phyloP scores from a whole-genome alignment of 2,888 invertebrate species.

The Nemotelus pantherinus region DNA sequence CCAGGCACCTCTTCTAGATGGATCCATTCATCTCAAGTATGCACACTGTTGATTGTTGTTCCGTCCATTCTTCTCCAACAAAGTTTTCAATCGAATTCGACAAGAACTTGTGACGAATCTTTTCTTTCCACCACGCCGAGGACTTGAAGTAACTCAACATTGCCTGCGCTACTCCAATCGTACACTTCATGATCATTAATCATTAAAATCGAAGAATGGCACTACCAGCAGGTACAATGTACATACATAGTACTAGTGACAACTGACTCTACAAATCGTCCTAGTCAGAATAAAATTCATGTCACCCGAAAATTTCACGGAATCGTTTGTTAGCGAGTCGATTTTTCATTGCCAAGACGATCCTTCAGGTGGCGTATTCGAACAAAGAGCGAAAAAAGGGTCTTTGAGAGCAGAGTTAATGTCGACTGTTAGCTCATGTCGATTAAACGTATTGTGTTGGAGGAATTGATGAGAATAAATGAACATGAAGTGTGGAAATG shows the following conservation, averaged over 20 bases:
- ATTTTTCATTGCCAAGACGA: conserved; percentile 34
- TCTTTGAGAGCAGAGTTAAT: too few relatives aligned
- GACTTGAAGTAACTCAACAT: conserved; percentile 21
- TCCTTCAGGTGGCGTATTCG: conserved; percentile 24
- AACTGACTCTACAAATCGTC: conserved; percentile 8
- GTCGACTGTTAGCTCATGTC: too few relatives aligned
- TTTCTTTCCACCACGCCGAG: conserved; percentile 18
- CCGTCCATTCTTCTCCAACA: neutral
- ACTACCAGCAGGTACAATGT: neutral
- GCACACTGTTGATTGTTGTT: conserved; percentile 13
- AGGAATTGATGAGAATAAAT: too few relatives aligned
- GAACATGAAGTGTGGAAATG: too few relatives aligned
- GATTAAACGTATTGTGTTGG: too few relatives aligned
- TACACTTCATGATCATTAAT: conserved; percentile 35
- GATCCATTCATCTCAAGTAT: conserved; percentile 32
- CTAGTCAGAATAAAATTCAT: conserved; percentile 24
- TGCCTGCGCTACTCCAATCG: neutral
- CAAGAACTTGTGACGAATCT: conserved; percentile 49
- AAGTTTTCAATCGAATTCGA: conserved; percentile 26
- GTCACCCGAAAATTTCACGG: conserved; percentile 30
- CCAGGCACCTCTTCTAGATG: conserved; percentile 34
- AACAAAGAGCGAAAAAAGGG: neutral
- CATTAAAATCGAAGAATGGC: conserved; percentile 25
- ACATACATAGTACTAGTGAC: neutral
- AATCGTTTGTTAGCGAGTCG: conserved; percentile 16